Evolutionary conservation across 2,888 invertebrate species (phyloP), one percentile per base, ranked within the genome.

Genomic region (Andrena camellia): DNA sequence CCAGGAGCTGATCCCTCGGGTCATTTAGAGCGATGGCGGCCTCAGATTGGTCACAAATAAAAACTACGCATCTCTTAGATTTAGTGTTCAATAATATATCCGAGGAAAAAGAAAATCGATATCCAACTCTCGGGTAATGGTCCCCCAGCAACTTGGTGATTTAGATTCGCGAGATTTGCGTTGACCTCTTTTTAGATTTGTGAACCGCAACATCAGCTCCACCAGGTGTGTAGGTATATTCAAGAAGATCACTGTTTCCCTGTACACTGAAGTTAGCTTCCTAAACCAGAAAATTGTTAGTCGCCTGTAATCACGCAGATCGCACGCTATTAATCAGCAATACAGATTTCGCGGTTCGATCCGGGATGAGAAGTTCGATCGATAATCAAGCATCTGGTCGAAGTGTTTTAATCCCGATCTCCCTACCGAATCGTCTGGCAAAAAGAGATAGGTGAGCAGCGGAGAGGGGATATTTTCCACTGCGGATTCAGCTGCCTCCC

Each of bases 401-500:
- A 52, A 74, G 83, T 79, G 76, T 73, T 84, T 87, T 81, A 79
- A 74, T 82, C 73, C 42, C 50, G 63, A 69, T 74, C 66, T 75
- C 72, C 54, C 20, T 26, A 35, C 50, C n/a, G 66, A 63, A 72
- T 64, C 74, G 57, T 33, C 26, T 7, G 69, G 73, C 54, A 72
- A 76, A 70, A 70, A 57, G 67, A 48, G 69, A 62, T 35, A 52
- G 31, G 31, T 10, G 31, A n/a, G 23, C 20, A 17, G 7, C 10
- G 48, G 48, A 31, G 48, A 33, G 23, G 42, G 52, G 63, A 64
- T 7, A 84, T 84, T 88, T 76, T 63, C 76, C 74, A 76, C 48
- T 69, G 68, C 60, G 75, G 81, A 77, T 59, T 84, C 75, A 80
- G 78, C 75, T 74, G 74, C 75, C 75, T 69, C 86, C 88, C 90